phyloP scores from a whole-genome alignment of 2,113 vertebrate genomes.

The Oreochromis spilurus region DNA sequence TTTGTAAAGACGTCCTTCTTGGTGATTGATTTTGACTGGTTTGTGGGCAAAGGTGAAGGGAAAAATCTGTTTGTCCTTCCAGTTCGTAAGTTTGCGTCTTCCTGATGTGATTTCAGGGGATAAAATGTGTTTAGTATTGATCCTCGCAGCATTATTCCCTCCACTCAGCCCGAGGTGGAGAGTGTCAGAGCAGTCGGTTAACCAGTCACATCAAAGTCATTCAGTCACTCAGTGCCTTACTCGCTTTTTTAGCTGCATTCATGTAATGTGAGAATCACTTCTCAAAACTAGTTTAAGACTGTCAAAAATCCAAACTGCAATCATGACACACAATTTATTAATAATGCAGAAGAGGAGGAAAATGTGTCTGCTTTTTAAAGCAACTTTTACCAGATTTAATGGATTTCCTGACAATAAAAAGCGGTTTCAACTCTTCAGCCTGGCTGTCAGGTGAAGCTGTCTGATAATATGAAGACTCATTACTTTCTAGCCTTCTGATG shows the following conservation, averaged over 20 bases:
- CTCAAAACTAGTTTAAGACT: neutral
- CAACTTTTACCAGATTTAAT: neutral
- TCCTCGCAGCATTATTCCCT: neutral
- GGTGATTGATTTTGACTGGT: neutral
- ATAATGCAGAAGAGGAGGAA: neutral
- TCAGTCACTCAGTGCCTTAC: neutral
- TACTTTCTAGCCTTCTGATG: neutral
- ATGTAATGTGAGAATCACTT: neutral
- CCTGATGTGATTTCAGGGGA: constrained; percentile 16
- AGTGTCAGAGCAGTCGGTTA: neutral
- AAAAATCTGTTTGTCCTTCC: neutral
- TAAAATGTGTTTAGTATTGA: constrained; percentile 34
- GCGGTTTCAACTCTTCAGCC: neutral
- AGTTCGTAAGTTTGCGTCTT: neutral
- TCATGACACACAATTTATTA: neutral
- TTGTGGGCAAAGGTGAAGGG: neutral
- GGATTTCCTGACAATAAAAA: neutral
- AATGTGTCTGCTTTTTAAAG: neutral
- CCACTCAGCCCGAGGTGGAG: neutral
- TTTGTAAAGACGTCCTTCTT: neutral
- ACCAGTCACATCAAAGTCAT: neutral
- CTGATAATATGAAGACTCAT: neutral
- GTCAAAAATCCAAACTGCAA: neutral
- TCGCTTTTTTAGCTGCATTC: neutral
- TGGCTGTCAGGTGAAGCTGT: neutral